Evolutionary conservation across 2,113 vertebrate genomes (phyloP).

Genomic region (Sclerurus mexicanus): DNA sequence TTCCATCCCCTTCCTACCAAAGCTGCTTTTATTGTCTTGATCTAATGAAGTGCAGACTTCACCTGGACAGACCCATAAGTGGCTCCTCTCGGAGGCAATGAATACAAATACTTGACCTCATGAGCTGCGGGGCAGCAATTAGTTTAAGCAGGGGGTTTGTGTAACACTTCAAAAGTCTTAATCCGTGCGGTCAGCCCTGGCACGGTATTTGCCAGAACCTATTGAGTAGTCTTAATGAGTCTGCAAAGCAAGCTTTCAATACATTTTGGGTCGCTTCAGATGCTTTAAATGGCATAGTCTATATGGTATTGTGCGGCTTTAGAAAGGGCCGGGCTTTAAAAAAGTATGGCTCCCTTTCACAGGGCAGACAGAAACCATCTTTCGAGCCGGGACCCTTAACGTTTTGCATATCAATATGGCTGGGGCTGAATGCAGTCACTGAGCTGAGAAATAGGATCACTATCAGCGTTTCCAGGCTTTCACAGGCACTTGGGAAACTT

Average conservation of each 20-base stretch:
- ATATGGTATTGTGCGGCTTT: constrained; percentile 73
- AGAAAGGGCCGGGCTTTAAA: constrained; percentile 67
- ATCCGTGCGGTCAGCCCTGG: constrained; percentile 70
- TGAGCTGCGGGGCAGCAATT: constrained; percentile 76
- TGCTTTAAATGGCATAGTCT: constrained; percentile 72
- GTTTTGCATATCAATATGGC: constrained; percentile 87
- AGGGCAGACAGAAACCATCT: constrained; percentile 74
- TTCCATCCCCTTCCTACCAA: neutral
- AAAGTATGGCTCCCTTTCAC: constrained; percentile 68
- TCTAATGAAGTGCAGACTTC: constrained; percentile 67
- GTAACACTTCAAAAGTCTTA: constrained; percentile 79
- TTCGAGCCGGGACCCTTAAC: constrained; percentile 65
- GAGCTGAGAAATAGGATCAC: constrained; percentile 86
- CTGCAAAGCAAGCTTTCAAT: constrained; percentile 69
- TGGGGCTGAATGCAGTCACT: constrained; percentile 81
- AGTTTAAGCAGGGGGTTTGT: constrained; percentile 78
- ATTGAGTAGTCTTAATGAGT: constrained; percentile 72
- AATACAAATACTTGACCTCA: constrained; percentile 83
- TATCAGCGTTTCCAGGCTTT: constrained; percentile 80
- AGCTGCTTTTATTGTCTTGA: constrained; percentile 60
- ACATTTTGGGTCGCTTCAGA: constrained; percentile 71
- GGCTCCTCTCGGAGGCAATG: constrained; percentile 65
- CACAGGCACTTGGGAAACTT: constrained; percentile 76
- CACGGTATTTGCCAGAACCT: constrained; percentile 65
- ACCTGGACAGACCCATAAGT: constrained; percentile 72